phyloP scores from a whole-genome alignment of 1,140 invertebrate species.

The Habropoda laboriosa region DNA sequence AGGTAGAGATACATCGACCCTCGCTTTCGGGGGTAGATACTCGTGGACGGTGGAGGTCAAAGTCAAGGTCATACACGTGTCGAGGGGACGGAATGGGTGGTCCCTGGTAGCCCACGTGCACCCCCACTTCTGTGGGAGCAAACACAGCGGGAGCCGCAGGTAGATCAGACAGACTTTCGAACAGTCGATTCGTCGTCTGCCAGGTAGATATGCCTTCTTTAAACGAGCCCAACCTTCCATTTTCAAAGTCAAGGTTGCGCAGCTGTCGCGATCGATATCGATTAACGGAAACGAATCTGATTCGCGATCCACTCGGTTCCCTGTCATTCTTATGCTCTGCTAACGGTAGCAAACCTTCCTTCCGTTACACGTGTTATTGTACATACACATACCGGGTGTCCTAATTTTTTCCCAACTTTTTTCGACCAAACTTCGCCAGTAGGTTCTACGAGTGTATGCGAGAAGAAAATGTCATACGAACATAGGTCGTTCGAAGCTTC shows the following conservation, averaged over 20 bases:
- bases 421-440: no score
- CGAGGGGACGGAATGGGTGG: slow-evolving; percentile 12
- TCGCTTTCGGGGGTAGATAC: background rate
- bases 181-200: background rate
- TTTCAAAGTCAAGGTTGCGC: slow-evolving; percentile 43
- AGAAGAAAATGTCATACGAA: no score
- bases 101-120: background rate
- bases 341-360: no score
- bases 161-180: background rate
- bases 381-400: no score
- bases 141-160: background rate
- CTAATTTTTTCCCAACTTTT: no score
- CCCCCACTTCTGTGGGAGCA: slow-evolving; percentile 18
- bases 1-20: slow-evolving; percentile 12
- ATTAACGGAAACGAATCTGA: background rate
- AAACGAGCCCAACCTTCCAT: background rate
- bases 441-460: no score
- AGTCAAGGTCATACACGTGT: slow-evolving; percentile 61
- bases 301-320: background rate
- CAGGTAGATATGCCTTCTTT: background rate
- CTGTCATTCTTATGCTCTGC: no score
- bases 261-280: background rate
- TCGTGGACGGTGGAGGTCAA: slow-evolving; percentile 18
- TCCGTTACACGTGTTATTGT: no score
- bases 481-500: no score